Evolutionary conservation across 2,888 invertebrate genomes (phyloP), one percentile per base, ranked within the genome.

Genomic region (Agrilus biguttatus): DNA sequence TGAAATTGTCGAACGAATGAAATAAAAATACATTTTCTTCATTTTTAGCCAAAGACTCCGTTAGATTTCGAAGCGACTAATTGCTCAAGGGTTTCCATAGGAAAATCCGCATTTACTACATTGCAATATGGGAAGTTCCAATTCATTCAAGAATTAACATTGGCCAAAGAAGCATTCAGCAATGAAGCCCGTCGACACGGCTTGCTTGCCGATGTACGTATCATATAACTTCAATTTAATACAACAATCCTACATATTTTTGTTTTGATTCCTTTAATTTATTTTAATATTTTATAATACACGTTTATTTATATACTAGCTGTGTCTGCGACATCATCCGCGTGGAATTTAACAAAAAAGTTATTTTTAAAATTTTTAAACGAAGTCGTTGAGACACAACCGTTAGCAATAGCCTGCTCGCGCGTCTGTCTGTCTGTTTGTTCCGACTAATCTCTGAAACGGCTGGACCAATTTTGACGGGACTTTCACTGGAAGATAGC

Each of bases 121-220:
- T 68, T 83, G 28, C 67, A 76, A 38, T 70, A 72, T 46, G 71
- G 80, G 58, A 69, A 64, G 43, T 72, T 83, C 48, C 67, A 58
- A 45, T 71, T 78, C 49, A 75, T 83, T 13, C 60, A 60, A 5
- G 63, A 68, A 21, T 61, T 83, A 40, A 67, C 70, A 42, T 64
- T 83, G 33, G 69, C 70, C 14, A 68, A 72, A 43, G 73, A 76
- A 39, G 71, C 81, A 0, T 83, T 83, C 59, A 72, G 73, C 51
- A 71, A 80, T 49, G 78, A 78, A 43, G 62, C 73, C 38, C 74
- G 74, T n/a, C 70, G 74, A 46, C 80, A 81, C 56, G 80, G 80
- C 51, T 77, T 79, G 49, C 76, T 63, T 14, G 65, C 68, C 36
- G 63, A 59, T 51, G 70, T 70, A 58, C 65, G 64, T 55, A 44